phyloP scores from a whole-genome alignment of 2,797 vertebrate species.

The Pogonophryne albipinna region DNA sequence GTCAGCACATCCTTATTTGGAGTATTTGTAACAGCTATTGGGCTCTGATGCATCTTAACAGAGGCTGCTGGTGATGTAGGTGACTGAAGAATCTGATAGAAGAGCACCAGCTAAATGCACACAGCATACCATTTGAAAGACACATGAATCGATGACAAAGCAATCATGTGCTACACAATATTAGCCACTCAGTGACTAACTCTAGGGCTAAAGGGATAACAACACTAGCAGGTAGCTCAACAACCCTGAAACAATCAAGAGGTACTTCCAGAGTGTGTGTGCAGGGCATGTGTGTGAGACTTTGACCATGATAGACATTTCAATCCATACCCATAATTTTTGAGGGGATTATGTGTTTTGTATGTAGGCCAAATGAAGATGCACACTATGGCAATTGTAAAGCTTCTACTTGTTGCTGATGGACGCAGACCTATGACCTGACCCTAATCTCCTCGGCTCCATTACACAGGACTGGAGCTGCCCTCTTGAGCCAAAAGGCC shows the following conservation, averaged over 20 bases:
- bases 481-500: conserved; percentile 8
- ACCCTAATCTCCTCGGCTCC: conserved; percentile 42
- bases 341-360: conserved; percentile 35
- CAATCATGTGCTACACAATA: conserved; percentile 28
- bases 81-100: conserved; percentile 3
- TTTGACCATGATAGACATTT: not conserved
- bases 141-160: conserved; percentile 9
- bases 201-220: conserved; percentile 31
- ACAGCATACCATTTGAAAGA: not conserved
- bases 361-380: conserved; percentile 42
- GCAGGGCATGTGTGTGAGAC: conserved; percentile 1
- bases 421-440: conserved; percentile 25
- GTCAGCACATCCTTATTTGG: conserved; percentile 13
- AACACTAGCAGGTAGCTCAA: conserved; percentile 33
- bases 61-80: conserved; percentile 12
- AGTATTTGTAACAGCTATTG: conserved; percentile 4
- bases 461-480: conserved; percentile 15
- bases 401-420: conserved; percentile 49
- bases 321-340: conserved; percentile 26
- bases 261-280: conserved; percentile 22
- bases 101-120: not conserved
- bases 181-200: conserved; percentile 19
- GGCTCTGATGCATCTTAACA: conserved; percentile 16
- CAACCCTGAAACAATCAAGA: conserved; percentile 43
- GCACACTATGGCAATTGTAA: conserved; percentile 26